These are phyloP conservation scores for Tenebrosternarchus preto DNA, from an alignment of 2,113 vertebrate species.

Conservation along the genomic window DNA sequence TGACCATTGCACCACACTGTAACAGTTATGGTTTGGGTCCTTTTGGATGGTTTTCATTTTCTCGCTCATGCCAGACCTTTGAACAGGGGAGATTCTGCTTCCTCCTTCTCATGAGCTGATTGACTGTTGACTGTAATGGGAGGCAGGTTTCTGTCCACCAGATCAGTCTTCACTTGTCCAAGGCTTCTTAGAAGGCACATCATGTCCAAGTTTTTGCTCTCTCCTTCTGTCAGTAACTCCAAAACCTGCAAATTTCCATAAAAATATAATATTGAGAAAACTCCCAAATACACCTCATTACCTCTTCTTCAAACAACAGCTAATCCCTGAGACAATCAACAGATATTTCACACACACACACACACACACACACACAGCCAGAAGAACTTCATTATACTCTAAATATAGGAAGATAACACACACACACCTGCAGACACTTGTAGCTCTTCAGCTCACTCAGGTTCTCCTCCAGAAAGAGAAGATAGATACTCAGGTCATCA, in stretches of 20 bases:
- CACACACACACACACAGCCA: constrained; percentile 7
- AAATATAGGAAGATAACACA: no score
- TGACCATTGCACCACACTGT: no score
- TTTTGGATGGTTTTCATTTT: no score
- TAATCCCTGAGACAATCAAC: no score
- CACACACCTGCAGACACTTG: constrained; percentile 85
- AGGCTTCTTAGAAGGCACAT: constrained; percentile 84
- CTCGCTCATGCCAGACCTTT: constrained; percentile 45
- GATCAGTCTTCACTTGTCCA: constrained; percentile 86
- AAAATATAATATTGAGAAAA: neutral
- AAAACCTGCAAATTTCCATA: constrained; percentile 71
- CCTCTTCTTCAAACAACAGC: no score
- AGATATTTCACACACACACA: neutral
- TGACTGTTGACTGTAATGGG: constrained; percentile 27
- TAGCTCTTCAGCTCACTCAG: constrained; percentile 91
- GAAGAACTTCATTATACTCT: no score
- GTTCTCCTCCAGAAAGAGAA: constrained; percentile 92
- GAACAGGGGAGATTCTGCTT: constrained; percentile 29
- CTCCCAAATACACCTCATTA: no score
- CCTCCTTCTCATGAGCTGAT: constrained; percentile 25
- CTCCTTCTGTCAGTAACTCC: constrained; percentile 82
- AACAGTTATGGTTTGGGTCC: no score
- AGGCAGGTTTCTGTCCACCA: constrained; percentile 75
- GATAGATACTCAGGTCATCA: constrained; percentile 91
- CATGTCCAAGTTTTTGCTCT: constrained; percentile 79